A percentile compares a stretch with the other conserved stretches of the same genome.
phyloP scores from a whole-genome alignment of 2,113 vertebrate species.

The Neolamprologus tretocephalus region DNA sequence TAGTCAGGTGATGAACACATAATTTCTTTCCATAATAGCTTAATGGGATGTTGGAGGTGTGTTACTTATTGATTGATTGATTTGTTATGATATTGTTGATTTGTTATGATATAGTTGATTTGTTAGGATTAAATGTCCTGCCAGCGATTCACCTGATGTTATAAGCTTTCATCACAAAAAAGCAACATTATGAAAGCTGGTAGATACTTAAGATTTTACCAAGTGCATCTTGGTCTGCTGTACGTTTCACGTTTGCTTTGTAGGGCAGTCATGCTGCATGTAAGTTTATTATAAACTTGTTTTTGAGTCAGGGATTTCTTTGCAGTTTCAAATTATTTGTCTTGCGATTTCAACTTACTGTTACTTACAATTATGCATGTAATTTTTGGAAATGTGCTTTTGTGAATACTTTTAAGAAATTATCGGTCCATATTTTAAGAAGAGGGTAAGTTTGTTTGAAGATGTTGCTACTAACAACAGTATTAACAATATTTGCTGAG shows the following conservation, averaged over 20 bases:
- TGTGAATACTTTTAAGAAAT: neutral
- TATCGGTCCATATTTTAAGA: neutral
- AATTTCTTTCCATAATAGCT: neutral
- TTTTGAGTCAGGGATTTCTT: neutral
- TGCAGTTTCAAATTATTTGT: neutral
- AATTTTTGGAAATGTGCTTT: neutral
- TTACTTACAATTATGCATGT: neutral
- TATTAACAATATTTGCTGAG: neutral
- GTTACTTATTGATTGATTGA: neutral
- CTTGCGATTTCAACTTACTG: neutral
- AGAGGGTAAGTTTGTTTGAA: neutral
- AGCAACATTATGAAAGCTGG: neutral
- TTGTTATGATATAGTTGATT: neutral
- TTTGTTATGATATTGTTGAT: neutral
- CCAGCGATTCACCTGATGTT: neutral
- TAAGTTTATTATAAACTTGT: neutral
- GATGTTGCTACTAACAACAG: neutral
- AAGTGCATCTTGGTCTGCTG: neutral
- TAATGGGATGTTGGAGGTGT: neutral
- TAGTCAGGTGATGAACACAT: neutral
- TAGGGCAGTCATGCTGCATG: neutral
- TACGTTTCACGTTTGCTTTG: neutral
- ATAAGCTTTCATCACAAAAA: neutral
- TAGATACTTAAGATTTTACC: neutral
- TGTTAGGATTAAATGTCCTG: neutral